phyloP scores from a whole-genome alignment of 2,888 invertebrate species.

The Coelinius sp. region DNA sequence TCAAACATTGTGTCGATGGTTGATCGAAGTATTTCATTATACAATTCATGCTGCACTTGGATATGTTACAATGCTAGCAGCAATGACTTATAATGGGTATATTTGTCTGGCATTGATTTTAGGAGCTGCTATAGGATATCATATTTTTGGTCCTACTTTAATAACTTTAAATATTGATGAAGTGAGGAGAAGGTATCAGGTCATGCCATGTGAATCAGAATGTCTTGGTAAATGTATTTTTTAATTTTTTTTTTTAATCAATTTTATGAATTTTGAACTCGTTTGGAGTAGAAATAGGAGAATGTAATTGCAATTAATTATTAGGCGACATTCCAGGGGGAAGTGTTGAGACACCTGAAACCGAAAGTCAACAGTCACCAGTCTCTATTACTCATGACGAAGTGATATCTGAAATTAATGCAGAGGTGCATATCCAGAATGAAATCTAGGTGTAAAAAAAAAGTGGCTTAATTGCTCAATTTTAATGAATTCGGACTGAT shows the following conservation, averaged over 20 bases:
- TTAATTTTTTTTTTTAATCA: too few relatives aligned
- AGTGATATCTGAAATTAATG: neutral
- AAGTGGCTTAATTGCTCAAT: neutral
- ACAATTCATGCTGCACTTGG: conserved; percentile 75
- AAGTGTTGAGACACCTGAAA: neutral
- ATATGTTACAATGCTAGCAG: conserved; percentile 80
- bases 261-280: neutral
- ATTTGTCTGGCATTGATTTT: conserved; percentile 77
- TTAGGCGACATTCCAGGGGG: neutral
- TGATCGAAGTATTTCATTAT: conserved; percentile 73
- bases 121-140: conserved; percentile 77
- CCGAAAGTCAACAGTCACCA: neutral
- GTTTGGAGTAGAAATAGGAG: neutral
- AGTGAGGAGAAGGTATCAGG: conserved; percentile 61
- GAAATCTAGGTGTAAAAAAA: too few relatives aligned
- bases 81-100: conserved; percentile 83
- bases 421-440: neutral
- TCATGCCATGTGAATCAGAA: conserved; percentile 57
- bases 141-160: conserved; percentile 73
- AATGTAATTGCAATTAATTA: neutral
- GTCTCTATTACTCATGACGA: neutral
- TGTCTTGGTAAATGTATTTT: conserved; percentile 58
- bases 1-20: conserved; percentile 52
- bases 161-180: conserved; percentile 73
- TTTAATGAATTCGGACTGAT: neutral